Evolutionary conservation across 2,888 invertebrate species (phyloP).

Genomic region (Orchesellides sinensis): DNA sequence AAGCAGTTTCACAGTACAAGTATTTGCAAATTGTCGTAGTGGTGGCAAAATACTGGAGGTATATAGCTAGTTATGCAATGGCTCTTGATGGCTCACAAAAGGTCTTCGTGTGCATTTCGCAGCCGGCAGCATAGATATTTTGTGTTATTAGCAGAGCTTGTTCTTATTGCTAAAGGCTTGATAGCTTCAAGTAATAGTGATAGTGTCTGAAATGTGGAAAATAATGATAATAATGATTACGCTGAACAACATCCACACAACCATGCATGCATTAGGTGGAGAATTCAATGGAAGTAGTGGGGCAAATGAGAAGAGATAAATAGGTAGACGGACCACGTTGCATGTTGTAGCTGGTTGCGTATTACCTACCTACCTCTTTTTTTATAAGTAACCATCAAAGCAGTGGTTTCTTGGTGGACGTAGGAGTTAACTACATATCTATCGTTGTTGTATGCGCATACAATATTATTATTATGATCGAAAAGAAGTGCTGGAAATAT

Average conservation of each 20-base stretch:
- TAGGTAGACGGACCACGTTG: slow-evolving; percentile 44
- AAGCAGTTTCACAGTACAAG: slow-evolving; percentile 34
- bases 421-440: slow-evolving; percentile 37
- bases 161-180: slow-evolving; percentile 40
- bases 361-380: slow-evolving; percentile 32
- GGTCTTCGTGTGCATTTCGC: slow-evolving; percentile 43
- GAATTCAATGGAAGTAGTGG: slow-evolving; percentile 28
- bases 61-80: slow-evolving; percentile 54
- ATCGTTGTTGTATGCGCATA: slow-evolving; percentile 27
- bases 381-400: slow-evolving; percentile 20
- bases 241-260: slow-evolving; percentile 37
- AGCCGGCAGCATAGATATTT: slow-evolving; percentile 54
- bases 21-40: slow-evolving; percentile 60
- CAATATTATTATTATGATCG: slow-evolving; percentile 58
- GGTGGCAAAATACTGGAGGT: slow-evolving; percentile 58
- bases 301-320: slow-evolving; percentile 51
- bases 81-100: slow-evolving; percentile 12
- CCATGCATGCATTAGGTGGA: slow-evolving; percentile 30
- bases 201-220: slow-evolving; percentile 62
- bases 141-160: slow-evolving; percentile 38
- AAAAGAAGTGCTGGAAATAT: slow-evolving; percentile 66
- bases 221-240: slow-evolving; percentile 65
- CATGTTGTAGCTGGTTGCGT: slow-evolving; percentile 44
- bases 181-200: slow-evolving; percentile 49
- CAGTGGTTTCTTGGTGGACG: background rate